Conservation (phyloP, 2,888 invertebrate genomes). For the Papilio elwesi region DNA sequence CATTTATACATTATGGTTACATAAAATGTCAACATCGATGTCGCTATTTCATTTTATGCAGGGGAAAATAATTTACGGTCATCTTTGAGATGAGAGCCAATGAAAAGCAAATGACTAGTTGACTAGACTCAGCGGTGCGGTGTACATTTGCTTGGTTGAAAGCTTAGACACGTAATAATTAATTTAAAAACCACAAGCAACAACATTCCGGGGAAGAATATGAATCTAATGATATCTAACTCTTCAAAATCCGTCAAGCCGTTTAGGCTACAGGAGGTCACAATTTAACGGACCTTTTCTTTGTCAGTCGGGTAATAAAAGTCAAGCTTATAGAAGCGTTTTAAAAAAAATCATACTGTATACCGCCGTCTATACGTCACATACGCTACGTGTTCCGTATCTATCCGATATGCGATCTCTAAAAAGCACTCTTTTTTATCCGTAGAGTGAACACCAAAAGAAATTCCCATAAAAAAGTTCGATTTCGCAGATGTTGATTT, state of each 20-base stretch:
- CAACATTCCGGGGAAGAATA: too few relatives aligned
- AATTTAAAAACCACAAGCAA: too few relatives aligned
- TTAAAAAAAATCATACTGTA: slow-evolving; percentile 42
- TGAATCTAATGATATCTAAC: too few relatives aligned
- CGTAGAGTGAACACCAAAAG: slow-evolving; percentile 57
- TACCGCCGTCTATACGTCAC: slow-evolving; percentile 43
- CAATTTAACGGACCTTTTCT: too few relatives aligned
- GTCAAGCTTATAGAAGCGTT: not conserved
- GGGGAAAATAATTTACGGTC: not conserved
- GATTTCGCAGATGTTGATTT: slow-evolving; percentile 83
- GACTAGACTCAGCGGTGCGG: not conserved
- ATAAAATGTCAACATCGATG: not conserved
- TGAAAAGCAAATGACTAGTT: not conserved
- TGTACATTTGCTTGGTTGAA: too few relatives aligned
- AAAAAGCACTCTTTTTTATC: slow-evolving; percentile 76
- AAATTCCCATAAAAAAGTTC: slow-evolving; percentile 72
- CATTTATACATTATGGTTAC: not conserved
- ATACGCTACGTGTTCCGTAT: slow-evolving; percentile 62
- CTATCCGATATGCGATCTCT: slow-evolving; percentile 73
- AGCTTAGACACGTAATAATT: too few relatives aligned
- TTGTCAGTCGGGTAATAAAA: too few relatives aligned
- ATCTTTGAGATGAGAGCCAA: not conserved
- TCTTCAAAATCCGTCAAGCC: too few relatives aligned
- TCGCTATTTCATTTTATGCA: not conserved
- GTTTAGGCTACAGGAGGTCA: too few relatives aligned